Base-by-base conservation (phyloP, 2,888 invertebrate genomes). In the Melieria picta region DNA sequence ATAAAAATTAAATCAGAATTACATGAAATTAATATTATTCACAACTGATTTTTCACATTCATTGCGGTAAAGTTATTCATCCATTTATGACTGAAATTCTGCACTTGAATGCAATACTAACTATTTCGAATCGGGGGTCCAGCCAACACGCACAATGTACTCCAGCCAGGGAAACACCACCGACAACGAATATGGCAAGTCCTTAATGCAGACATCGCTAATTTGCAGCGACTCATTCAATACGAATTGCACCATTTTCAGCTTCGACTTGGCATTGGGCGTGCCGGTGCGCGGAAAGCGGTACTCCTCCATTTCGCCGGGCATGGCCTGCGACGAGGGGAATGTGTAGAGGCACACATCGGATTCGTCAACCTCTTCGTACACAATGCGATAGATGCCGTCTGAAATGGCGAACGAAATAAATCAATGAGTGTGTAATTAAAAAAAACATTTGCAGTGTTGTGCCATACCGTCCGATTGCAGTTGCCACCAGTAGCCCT, bases 401-500 rank as follows among this genome's bases (percentile, higher is more conserved):
- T 69, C 65, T 74, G 45, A 13, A 48, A 67, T 63, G 42, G 55
- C 9, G 50, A 11, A 11, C 47, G 7, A 52, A 13, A 45, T 47
- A 64, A 5, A 45, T 55, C 43, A 9, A 30, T 42, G 46, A 6
- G 11, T 0, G 4, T 13, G 30, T 30, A 47, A 50, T 30, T n/a
- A n/a, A 30, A 10, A 63, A 48, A 10, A 63, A 48, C 5, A n/a
- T 13, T 10, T 47, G 1, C 4, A 50, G 11, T 67, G 16, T 60
- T 48, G 43, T 58, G 7, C 70, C 42, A 71, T 80, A 92, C 92
- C 91, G 75, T 90, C 88, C 62, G 91, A 90, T 77, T 89, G 89
- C 0, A 97, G 96, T 82, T 97, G 96, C 99, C 99, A 99, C 99
- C 99, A 99, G 86, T 96, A 98, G 0, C 98, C 99, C 72, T 95